Evolutionary conservation across 2,888 invertebrate genomes (phyloP), one percentile per base, ranked within the genome.

Genomic region (Schizaphis graminum): DNA sequence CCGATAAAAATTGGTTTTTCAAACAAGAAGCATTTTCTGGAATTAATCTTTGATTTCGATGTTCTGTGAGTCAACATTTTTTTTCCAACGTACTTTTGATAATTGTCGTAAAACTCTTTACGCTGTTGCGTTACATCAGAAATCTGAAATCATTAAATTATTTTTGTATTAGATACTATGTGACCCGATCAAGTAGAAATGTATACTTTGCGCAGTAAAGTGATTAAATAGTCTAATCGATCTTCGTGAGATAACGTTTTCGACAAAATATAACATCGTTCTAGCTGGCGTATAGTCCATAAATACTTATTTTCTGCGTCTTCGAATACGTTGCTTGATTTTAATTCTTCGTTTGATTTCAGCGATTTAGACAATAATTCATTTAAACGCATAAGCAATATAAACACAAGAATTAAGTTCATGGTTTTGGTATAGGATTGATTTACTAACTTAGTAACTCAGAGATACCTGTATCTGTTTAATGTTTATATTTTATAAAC

Each of bases 251-350:
- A 35, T 24, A 91, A 49, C 49, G 53, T 91, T 35, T 13, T 84
- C 28, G 91, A 91, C 77, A 24, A 91, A 16, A 91, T 24, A 91
- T 26, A 53, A 77, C 91, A 91, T 77, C 77, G 21, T 49, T 77
- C 10, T 35, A 91, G 41, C 26, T 84, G 49, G 13, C 3, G 11
- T 21, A 84, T 41, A 35, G 49, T 49, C 77, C 49, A 49, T 26
- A 61, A 35, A n/a, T 77, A 91, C 0, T 4, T 49, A 21, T 84
- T 26, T 91, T 47, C 35, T 28, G 44, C 26, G 47, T 67, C 13
- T 90, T 26, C 61, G 47, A 47, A n/a, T n/a, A 47, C 28, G 10
- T n/a, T 8, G 2, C 44, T 90, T 21, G 61, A n/a, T 61, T 67
- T 90, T 41, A 53, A 41, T 35, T 56, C 24, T 35, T 41, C 56